Conservation (phyloP, 1,140 invertebrate species). For the Apis florea region DNA sequence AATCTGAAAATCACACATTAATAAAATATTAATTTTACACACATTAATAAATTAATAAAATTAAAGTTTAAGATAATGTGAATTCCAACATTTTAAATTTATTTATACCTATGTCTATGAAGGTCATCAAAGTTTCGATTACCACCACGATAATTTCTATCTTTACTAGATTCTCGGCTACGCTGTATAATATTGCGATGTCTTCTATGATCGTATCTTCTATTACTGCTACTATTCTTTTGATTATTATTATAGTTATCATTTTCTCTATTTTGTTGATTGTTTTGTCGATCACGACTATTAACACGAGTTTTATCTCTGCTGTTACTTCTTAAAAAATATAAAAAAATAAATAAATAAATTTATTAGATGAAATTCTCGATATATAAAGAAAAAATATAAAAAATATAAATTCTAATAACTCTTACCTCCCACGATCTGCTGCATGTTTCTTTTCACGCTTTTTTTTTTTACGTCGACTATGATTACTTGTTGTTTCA, state of each 20-base stretch:
- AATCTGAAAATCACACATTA: conserved; percentile 28
- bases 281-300: conserved; percentile 76
- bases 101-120: conserved; percentile 69
- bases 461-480: conserved; percentile 69
- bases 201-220: conserved; percentile 70
- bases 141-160: conserved; percentile 72
- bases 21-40: conserved; percentile 13
- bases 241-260: conserved; percentile 76
- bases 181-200: conserved; percentile 69
- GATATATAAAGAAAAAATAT: background rate
- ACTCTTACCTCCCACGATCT: conserved; percentile 65
- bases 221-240: conserved; percentile 68
- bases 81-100: conserved; percentile 16
- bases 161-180: conserved; percentile 78
- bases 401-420: background rate
- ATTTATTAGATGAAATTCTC: background rate
- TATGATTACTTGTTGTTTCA: conserved; percentile 60
- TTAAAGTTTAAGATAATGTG: background rate
- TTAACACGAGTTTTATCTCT: conserved; percentile 73
- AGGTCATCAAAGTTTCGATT: conserved; percentile 70
- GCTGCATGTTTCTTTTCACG: conserved; percentile 64
- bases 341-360: conserved; percentile 32
- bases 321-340: conserved; percentile 67
- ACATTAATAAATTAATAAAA: conserved; percentile 9
- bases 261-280: conserved; percentile 78